A percentile compares a stretch with the other conserved stretches of the same genome.
phyloP scores from a whole-genome alignment of 2,113 vertebrate genomes.

The Deroptyus accipitrinus region DNA sequence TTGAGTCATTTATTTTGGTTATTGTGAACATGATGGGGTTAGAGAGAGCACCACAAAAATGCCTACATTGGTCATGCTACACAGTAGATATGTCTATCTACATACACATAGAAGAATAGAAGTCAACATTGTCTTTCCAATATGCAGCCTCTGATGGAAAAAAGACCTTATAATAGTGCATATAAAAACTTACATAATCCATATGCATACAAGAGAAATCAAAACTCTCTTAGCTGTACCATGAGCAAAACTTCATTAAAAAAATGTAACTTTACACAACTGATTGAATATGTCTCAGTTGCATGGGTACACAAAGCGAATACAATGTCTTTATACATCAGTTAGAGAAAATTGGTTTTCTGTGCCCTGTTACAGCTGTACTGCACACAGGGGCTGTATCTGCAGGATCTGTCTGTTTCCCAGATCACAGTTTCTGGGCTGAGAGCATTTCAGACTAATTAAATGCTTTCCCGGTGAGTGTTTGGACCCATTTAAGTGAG shows the following conservation, averaged over 20 bases:
- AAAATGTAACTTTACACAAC: neutral
- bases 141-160: neutral
- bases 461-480: neutral
- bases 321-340: neutral
- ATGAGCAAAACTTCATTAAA: neutral
- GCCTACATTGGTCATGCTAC: neutral
- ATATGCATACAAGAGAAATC: neutral
- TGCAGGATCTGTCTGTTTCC: neutral
- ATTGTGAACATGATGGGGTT: neutral
- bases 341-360: neutral
- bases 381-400: neutral
- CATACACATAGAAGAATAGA: neutral
- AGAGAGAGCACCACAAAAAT: neutral
- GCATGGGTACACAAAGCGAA: neutral
- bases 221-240: neutral
- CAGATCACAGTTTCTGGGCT: neutral
- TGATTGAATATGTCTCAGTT: neutral
- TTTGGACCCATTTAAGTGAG: neutral
- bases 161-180: neutral
- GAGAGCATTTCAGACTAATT: neutral
- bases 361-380: neutral
- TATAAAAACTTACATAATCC: neutral
- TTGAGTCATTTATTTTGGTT: fast-evolving
- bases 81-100: neutral
- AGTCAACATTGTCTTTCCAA: neutral